Evolutionary conservation across 2,888 invertebrate species (phyloP).

Genomic region (Dinocampus coccinellae): DNA sequence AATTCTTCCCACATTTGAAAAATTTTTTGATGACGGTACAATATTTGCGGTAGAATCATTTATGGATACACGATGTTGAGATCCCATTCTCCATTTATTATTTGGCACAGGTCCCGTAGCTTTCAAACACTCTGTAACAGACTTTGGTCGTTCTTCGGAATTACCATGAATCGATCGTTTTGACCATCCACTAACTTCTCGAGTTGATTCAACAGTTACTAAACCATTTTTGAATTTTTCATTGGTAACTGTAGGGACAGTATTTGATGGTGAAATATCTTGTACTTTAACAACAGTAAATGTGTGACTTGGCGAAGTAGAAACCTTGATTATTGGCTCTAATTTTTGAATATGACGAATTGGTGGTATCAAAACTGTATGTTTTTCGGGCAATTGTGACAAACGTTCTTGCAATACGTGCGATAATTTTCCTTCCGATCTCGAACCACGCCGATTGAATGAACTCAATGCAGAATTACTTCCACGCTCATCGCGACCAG

Average conservation of each 20-base stretch:
- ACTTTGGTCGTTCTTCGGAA: slow-evolving; percentile 57
- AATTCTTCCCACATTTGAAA: background rate
- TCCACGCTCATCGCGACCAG: slow-evolving; percentile 73
- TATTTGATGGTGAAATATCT: slow-evolving; percentile 2
- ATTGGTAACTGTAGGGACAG: background rate
- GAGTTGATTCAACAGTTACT: slow-evolving; percentile 31
- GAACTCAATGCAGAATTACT: slow-evolving; percentile 68
- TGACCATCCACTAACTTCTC: slow-evolving; percentile 42
- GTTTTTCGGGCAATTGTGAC: slow-evolving; percentile 75
- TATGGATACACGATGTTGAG: slow-evolving; percentile 57
- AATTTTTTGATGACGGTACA: slow-evolving; percentile 9
- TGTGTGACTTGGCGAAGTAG: slow-evolving; percentile 44
- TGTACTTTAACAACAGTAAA: slow-evolving; percentile 45
- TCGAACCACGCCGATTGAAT: slow-evolving; percentile 79
- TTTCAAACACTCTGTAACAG: slow-evolving; percentile 58
- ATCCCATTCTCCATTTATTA: slow-evolving; percentile 65
- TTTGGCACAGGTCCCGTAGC: slow-evolving; percentile 54
- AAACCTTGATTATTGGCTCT: slow-evolving; percentile 35
- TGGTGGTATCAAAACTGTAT: slow-evolving; percentile 61
- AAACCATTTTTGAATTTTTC: slow-evolving; percentile 33
- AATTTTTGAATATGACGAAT: slow-evolving; percentile 46
- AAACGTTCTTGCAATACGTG: slow-evolving; percentile 76
- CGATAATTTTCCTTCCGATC: slow-evolving; percentile 85
- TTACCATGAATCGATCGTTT: slow-evolving; percentile 45
- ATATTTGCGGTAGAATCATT: slow-evolving; percentile 47